Conservation (phyloP, 2,888 invertebrate genomes). For the Notocelia uddmanniana region DNA sequence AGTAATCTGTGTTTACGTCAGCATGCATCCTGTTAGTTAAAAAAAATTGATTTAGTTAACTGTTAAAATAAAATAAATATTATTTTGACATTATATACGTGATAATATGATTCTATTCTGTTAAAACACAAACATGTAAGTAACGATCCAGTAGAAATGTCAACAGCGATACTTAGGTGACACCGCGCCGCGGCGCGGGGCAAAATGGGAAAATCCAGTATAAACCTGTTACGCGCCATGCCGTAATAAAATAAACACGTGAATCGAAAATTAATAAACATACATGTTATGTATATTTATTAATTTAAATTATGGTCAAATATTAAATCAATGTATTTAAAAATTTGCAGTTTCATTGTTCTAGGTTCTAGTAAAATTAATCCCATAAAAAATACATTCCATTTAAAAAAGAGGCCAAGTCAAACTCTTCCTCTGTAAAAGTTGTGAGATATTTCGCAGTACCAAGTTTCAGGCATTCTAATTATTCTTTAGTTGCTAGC, state of each 20-base stretch:
- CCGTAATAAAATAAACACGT: conserved; percentile 21
- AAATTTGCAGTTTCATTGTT: too few species aligned
- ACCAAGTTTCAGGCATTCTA: too few species aligned
- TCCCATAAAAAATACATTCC: too few species aligned
- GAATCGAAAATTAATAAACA: background rate
- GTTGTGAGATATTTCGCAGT: too few species aligned
- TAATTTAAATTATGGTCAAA: too few species aligned
- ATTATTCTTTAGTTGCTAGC: too few species aligned
- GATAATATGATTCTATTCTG: background rate
- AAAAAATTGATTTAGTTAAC: background rate
- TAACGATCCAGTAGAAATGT: conserved; percentile 21
- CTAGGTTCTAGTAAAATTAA: too few species aligned
- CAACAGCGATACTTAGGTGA: conserved; percentile 21
- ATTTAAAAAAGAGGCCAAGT: too few species aligned
- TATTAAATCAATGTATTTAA: too few species aligned
- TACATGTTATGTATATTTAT: background rate
- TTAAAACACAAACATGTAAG: conserved; percentile 4
- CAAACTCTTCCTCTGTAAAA: too few species aligned
- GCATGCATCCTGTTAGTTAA: background rate
- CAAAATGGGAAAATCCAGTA: conserved; percentile 45
- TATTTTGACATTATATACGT: background rate
- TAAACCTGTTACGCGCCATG: conserved; percentile 50
- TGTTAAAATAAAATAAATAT: background rate
- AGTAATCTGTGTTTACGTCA: background rate
- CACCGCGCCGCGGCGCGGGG: background rate